Conservation (phyloP, 2,797 vertebrate species). For the Sternotherus odoratus region DNA sequence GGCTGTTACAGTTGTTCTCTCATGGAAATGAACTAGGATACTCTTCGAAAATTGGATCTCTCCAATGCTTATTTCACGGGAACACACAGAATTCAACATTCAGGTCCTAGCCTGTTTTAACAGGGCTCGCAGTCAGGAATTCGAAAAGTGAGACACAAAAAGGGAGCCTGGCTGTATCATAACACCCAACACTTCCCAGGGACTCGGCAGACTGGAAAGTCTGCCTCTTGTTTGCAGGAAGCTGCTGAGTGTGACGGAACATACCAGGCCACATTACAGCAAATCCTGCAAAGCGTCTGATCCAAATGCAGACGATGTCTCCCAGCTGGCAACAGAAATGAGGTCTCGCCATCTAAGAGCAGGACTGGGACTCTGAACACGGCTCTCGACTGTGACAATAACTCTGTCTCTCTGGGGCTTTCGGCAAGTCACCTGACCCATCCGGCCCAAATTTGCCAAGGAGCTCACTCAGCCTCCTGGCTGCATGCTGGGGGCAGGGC, state of each 20-base stretch:
- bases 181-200: not conserved
- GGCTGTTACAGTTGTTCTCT: not conserved
- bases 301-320: not conserved
- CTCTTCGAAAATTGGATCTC: not conserved
- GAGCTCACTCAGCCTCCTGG: not conserved
- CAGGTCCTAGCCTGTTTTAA: not conserved
- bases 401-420: not conserved
- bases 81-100: not conserved
- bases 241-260: not conserved
- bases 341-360: not conserved
- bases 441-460: not conserved
- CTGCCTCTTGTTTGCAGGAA: not conserved
- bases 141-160: not conserved
- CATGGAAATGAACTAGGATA: not conserved
- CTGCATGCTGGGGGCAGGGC: no score
- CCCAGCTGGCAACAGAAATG: not conserved
- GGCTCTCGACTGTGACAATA: not conserved
- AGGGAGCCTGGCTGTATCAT: not conserved
- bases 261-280: not conserved
- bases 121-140: not conserved
- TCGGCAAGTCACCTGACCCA: not conserved
- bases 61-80: not conserved
- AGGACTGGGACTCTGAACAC: rapidly evolving
- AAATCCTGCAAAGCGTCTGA: not conserved
- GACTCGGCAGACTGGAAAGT: not conserved